These are phyloP conservation scores for Steinernema scapterisci DNA, from an alignment of 2,888 invertebrate species.

Conservation along the genomic window DNA sequence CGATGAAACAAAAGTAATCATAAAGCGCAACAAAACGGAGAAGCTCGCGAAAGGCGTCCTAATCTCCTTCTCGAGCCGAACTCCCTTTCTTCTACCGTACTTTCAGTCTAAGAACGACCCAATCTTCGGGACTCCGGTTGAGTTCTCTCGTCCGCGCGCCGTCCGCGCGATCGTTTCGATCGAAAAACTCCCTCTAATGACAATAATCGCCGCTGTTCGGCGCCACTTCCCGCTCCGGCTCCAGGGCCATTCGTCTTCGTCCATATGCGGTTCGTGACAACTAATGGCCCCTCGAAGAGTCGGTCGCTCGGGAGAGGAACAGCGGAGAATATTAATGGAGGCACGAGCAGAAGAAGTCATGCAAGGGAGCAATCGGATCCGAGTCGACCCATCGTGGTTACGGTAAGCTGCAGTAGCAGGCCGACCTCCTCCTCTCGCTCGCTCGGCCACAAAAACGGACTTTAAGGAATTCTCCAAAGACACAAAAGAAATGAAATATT, in stretches of 20 bases:
- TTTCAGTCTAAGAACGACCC: not conserved
- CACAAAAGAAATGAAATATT: constrained; percentile 14
- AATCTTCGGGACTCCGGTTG: not conserved
- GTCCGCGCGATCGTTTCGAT: constrained; percentile 4
- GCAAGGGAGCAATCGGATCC: constrained; percentile 17
- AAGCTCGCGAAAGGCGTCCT: not conserved
- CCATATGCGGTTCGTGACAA: constrained; percentile 22
- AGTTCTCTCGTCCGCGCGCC: not conserved
- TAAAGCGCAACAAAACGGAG: not conserved
- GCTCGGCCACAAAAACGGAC: constrained; percentile 2
- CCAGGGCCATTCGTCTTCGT: constrained; percentile 8
- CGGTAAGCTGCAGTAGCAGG: not conserved
- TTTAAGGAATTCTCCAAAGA: constrained; percentile 13
- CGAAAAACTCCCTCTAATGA: constrained; percentile 17
- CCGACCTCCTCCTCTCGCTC: not conserved
- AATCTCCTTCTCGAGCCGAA: not conserved
- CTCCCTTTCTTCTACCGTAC: not conserved
- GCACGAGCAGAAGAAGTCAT: not conserved
- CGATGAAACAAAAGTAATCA: not conserved
- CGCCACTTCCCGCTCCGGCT: constrained; percentile 11
- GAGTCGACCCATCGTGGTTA: not conserved
- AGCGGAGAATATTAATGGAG: not conserved
- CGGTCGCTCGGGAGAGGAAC: constrained; percentile 17
- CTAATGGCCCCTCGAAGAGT: constrained; percentile 8
- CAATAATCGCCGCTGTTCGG: constrained; percentile 28